Conservation (phyloP, 2,797 vertebrate species). For the Tokudaia muenninki region DNA sequence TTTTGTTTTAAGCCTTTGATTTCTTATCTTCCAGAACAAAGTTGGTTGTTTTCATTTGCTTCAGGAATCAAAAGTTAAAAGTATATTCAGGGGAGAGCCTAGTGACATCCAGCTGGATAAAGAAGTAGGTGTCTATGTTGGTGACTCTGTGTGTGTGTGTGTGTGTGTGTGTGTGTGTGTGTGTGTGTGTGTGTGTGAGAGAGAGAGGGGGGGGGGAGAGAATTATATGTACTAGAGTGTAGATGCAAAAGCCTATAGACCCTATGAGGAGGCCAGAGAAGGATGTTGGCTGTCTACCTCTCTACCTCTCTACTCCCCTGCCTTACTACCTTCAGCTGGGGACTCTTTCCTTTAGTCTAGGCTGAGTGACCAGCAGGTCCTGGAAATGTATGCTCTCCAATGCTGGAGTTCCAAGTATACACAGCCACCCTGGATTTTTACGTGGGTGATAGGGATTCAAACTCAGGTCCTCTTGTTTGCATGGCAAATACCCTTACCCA, state of each 20-base stretch:
- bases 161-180: background rate
- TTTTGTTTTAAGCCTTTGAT: background rate
- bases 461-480: background rate
- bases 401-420: background rate
- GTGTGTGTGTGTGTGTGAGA: background rate
- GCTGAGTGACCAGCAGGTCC: background rate
- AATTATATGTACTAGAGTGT: background rate
- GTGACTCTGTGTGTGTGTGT: background rate
- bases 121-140: background rate
- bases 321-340: background rate
- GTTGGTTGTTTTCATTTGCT: background rate
- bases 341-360: background rate
- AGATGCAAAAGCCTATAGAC: background rate
- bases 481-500: background rate
- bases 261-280: background rate
- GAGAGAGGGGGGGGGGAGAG: too few species aligned
- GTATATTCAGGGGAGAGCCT: too few species aligned
- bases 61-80: background rate
- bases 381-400: background rate
- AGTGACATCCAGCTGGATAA: background rate
- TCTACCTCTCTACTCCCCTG: background rate
- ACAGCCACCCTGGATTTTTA: background rate
- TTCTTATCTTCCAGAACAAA: background rate
- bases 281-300: background rate
- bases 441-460: background rate